A percentile compares a stretch with the other conserved stretches of the same genome.
Conservation (phyloP, 2,797 vertebrate species). For the Cossypha niveicapilla region DNA sequence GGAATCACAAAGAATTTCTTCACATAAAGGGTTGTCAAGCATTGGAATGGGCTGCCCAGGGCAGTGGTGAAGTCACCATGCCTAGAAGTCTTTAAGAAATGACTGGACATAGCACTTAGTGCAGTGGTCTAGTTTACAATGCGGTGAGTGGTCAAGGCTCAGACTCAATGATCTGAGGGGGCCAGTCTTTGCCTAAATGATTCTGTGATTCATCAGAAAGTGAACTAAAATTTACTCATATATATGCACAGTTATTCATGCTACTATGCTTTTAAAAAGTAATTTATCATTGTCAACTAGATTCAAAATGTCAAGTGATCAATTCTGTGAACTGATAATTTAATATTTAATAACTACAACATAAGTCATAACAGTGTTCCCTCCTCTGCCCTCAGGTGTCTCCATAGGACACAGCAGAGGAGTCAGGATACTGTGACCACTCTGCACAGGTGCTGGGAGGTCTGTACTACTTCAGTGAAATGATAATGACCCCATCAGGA, state of each 20-base stretch:
- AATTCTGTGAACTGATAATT: background rate
- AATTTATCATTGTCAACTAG: background rate
- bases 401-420: background rate
- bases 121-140: background rate
- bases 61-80: background rate
- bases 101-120: background rate
- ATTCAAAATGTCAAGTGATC: background rate
- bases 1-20: background rate
- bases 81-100: background rate
- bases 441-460: background rate
- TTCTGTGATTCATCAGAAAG: background rate
- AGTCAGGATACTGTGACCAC: background rate
- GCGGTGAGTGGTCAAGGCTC: background rate
- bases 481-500: background rate
- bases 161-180: background rate
- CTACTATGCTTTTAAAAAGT: background rate
- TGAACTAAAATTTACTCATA: background rate
- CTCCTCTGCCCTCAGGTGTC: background rate
- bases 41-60: background rate
- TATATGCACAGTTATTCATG: background rate
- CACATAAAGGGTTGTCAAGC: background rate
- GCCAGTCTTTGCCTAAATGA: background rate
- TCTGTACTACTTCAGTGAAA: background rate
- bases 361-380: background rate
- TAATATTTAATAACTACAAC: background rate